A percentile compares a stretch with the other conserved stretches of the same genome.
phyloP scores from a whole-genome alignment of 2,888 invertebrate species.

The Carabus problematicus region DNA sequence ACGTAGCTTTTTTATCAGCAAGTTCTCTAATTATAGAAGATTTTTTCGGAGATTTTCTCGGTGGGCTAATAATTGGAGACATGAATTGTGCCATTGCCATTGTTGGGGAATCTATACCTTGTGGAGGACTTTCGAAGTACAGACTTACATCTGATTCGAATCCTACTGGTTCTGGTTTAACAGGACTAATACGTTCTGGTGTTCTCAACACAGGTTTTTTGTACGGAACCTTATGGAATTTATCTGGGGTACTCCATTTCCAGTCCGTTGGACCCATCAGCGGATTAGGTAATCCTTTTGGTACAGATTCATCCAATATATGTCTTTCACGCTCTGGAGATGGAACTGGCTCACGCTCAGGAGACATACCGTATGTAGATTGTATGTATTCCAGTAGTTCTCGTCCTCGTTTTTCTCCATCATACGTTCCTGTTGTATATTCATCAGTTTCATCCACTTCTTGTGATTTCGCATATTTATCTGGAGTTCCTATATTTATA shows the following conservation, averaged over 20 bases:
- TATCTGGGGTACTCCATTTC: conserved; percentile 1
- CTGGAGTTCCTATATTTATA: too few relatives aligned
- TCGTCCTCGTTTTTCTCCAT: background rate
- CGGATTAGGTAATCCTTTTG: background rate
- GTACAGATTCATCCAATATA: background rate
- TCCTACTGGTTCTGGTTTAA: background rate
- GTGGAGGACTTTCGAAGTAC: conserved; percentile 12
- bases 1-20: background rate
- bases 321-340: background rate
- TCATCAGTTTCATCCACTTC: too few relatives aligned
- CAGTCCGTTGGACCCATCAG: background rate
- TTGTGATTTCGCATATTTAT: too few relatives aligned
- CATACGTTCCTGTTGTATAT: too few relatives aligned
- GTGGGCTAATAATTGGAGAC: background rate
- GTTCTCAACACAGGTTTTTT: background rate
- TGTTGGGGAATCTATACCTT: background rate
- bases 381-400: background rate
- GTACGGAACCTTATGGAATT: background rate
- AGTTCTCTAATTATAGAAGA: background rate
- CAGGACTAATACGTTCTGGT: too few relatives aligned
- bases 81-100: background rate
- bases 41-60: conserved; percentile 1
- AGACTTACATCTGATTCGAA: background rate
- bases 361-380: background rate
- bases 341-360: background rate